Base-by-base conservation (phyloP, 2,888 invertebrate species). In the Andrena bucephala region DNA sequence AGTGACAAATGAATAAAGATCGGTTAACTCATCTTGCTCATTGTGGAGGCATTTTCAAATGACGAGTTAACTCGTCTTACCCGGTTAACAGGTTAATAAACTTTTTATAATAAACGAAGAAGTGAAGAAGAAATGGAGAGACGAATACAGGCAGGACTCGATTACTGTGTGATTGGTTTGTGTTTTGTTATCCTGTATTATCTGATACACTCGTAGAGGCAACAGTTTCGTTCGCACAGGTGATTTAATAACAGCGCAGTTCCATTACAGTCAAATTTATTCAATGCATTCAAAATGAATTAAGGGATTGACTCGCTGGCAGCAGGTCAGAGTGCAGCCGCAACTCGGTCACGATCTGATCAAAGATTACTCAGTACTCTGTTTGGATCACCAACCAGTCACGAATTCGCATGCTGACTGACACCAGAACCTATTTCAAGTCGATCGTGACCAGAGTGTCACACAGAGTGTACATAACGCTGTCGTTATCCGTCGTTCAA, bases 301-400 rank as follows among this genome's bases (percentile, higher is more conserved):
- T 57, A 57, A 57, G 24, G 57, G 24, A 27, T 57, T 57, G 57
- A 24, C 57, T 57, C 10, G 27, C 4, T 57, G 24, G 8, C 24
- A 24, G 27, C 24, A 10, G 20, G 57, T 57, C 57, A 57, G 57
- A 24, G 20, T 57, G 24, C 57, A 31, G 31, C n/a, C 31, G 68
- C 50, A 68, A 54, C 52, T 68, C 54, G 68, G 54, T 68, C 54
- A 54, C 68, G 36, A 68, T 54, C 24, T 54, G 33, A 52, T 68
- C 54, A 33, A 57, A 68, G 27, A 27, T 68, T 68, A 68, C 52
- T 54, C 54, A 57, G 52, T 68, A 24, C 20, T 20, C 54, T 33
- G 24, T n/a, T 36, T n/a, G 13, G 54, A 36, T 54, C 54, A 52
- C 54, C 24, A 24, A 54, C 33, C n/a, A n/a, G 31, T 29, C 29